Evolutionary conservation across 2,113 vertebrate species (phyloP), one percentile per base, ranked within the genome.

Genomic region (Apteryx mantelli): DNA sequence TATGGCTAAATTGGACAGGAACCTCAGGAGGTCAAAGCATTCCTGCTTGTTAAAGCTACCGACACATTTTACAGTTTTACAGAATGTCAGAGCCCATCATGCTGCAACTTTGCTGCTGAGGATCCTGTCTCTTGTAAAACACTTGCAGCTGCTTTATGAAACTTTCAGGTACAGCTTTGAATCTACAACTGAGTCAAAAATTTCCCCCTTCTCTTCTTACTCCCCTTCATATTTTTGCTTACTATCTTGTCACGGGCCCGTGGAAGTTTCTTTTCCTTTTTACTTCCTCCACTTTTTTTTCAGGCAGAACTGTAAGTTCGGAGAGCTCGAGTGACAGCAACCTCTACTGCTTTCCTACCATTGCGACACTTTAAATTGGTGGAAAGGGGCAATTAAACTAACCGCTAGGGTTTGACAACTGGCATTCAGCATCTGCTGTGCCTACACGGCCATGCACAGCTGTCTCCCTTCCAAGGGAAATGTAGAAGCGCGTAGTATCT

Each of bases 1-100:
- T 64, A 64, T 64, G 53, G 90, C 70, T 96, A 95, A 97, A 97
- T 96, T 94, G 90, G 90, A 93, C 93, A 92, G 70, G 69, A 97
- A 95, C 88, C 68, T 96, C 83, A 64, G 90, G 95, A 89, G 86
- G 95, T 93, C 95, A 97, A 95, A 95, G 86, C 18, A 42, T 68
- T 89, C 32, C 86, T 88, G 91, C 94, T 96, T 96, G 89, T 97
- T 97, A 97, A 96, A 92, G 73, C 90, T 86, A 46, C 88, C 92
- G 94, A 93, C 83, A 88, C 2, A 0, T 95, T 95, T 95, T 89
- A 86, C n/a, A 2, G 75, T 91, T 95, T 96, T 93, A 90, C 70
- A 80, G 87, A 97, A 97, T 94, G 95, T 97, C 96, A 96, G 81
- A 88, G 75, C 81, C 95, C 69, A 84, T 93, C 76, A 75, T 11